Conservation (phyloP, 2,113 vertebrate genomes). For the Seriola rivoliana region DNA sequence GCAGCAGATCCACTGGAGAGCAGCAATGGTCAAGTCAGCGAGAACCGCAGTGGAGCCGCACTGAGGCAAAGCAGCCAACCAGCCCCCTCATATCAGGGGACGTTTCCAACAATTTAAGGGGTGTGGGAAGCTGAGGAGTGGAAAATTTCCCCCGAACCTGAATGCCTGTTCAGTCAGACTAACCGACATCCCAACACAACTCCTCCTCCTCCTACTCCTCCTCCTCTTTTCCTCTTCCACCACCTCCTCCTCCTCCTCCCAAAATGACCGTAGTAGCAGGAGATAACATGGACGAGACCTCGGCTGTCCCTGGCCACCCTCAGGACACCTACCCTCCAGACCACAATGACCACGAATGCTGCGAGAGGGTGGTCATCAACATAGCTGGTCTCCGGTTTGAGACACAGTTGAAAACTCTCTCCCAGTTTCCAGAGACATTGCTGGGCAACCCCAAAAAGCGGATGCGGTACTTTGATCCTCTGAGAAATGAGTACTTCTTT, state of each 20-base stretch:
- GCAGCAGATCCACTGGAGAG: constrained; percentile 82
- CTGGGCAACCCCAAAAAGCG: constrained; percentile 89
- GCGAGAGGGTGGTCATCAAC: constrained; percentile 98
- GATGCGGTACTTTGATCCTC: constrained; percentile 97
- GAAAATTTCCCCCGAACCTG: constrained; percentile 68
- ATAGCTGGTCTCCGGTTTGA: constrained; percentile 92
- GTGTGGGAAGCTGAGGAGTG: constrained; percentile 77
- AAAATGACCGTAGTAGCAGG: constrained; percentile 97
- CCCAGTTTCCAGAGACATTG: constrained; percentile 87
- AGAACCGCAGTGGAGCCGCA: constrained; percentile 87
- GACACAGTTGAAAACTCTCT: constrained; percentile 86
- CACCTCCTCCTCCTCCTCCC: constrained; percentile 58
- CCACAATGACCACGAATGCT: constrained; percentile 96
- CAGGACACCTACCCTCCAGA: constrained; percentile 93
- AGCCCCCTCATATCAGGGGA: constrained; percentile 76
- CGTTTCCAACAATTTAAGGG: constrained; percentile 73
- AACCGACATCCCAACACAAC: constrained; percentile 66
- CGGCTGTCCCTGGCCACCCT: constrained; percentile 93
- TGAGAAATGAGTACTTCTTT: constrained; percentile 93
- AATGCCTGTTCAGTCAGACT: constrained; percentile 79
- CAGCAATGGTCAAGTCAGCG: constrained; percentile 85
- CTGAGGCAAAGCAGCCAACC: constrained; percentile 82
- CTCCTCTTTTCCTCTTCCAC: constrained; percentile 12
- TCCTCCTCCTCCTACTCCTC: constrained; percentile 45
- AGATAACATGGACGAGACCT: constrained; percentile 96